Percentiles rank a stretch among this genome's conserved stretches.
phyloP scores from a whole-genome alignment of 2,113 vertebrate genomes.

The Bucco capensis region DNA sequence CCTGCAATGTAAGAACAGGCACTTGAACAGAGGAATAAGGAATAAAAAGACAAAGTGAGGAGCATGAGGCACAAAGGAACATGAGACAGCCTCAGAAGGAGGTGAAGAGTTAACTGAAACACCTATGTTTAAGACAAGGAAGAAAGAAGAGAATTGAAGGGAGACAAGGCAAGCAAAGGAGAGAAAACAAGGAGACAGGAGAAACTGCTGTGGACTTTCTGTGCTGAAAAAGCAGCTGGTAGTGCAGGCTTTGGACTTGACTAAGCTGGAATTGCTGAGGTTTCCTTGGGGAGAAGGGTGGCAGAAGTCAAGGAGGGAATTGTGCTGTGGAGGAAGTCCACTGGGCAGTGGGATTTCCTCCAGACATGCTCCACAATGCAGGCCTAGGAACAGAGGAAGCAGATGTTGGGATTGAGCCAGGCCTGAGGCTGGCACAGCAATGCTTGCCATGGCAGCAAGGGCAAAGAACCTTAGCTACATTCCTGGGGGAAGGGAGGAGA shows the following conservation, averaged over 20 bases:
- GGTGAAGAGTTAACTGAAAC: not conserved
- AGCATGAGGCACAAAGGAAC: not conserved
- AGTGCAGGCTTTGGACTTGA: not conserved
- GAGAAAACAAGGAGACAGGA: not conserved
- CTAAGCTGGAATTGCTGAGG: not conserved
- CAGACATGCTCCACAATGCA: not conserved
- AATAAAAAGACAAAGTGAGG: not conserved
- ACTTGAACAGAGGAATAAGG: not conserved
- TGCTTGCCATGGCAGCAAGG: not conserved
- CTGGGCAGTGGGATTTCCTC: not conserved
- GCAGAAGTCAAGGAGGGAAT: not conserved
- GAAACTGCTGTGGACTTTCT: too few relatives aligned
- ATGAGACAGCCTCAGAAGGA: not conserved
- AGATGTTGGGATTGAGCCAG: not conserved
- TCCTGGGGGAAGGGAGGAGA: not conserved
- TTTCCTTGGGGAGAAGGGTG: not conserved
- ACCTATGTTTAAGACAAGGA: not conserved
- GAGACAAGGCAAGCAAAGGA: not conserved
- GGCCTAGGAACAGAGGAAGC: constrained; percentile 26
- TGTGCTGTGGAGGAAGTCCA: not conserved
- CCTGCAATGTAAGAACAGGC: not conserved
- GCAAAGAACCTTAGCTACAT: not conserved
- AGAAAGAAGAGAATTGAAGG: not conserved
- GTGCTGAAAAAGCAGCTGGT: not conserved
- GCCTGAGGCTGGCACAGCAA: constrained; percentile 14